These are phyloP conservation scores for Gyrodactylus bullatarudis DNA, from an alignment of 1,140 invertebrate genomes.

Conservation along the genomic window DNA sequence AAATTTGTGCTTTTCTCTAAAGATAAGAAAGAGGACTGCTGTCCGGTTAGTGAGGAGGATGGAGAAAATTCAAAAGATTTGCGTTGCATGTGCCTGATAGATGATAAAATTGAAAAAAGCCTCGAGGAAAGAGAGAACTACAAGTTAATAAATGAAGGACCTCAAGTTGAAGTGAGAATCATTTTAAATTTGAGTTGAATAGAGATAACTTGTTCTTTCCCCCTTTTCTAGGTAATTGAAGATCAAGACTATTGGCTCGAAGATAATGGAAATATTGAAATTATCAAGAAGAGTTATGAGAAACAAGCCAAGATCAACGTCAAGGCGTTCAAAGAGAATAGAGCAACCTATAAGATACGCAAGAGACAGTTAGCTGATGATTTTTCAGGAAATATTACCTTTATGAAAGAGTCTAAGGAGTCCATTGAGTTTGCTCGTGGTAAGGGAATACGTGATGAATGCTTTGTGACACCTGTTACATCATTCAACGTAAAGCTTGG, in stretches of 20 bases:
- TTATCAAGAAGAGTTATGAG: constrained; percentile 80
- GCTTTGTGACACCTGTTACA: too few relatives aligned
- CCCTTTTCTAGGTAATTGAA: constrained; percentile 32
- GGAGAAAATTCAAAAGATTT: too few relatives aligned
- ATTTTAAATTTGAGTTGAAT: not conserved
- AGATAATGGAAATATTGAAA: constrained; percentile 78
- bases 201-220: not conserved
- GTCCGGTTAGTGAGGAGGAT: not conserved
- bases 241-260: constrained; percentile 72
- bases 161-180: not conserved
- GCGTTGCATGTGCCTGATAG: constrained; percentile 1
- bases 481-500: too few relatives aligned
- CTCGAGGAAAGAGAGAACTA: not conserved
- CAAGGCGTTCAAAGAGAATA: not conserved
- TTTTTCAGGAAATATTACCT: not conserved
- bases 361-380: not conserved
- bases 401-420: not conserved
- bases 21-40: constrained; percentile 29
- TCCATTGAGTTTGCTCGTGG: too few relatives aligned
- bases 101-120: constrained; percentile 3
- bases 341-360: not conserved
- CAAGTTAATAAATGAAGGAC: not conserved
- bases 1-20: constrained; percentile 92
- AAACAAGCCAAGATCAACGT: constrained; percentile 35
- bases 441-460: too few relatives aligned